phyloP scores from a whole-genome alignment of 1,140 invertebrate genomes.

The Chrysoperla carnea region DNA sequence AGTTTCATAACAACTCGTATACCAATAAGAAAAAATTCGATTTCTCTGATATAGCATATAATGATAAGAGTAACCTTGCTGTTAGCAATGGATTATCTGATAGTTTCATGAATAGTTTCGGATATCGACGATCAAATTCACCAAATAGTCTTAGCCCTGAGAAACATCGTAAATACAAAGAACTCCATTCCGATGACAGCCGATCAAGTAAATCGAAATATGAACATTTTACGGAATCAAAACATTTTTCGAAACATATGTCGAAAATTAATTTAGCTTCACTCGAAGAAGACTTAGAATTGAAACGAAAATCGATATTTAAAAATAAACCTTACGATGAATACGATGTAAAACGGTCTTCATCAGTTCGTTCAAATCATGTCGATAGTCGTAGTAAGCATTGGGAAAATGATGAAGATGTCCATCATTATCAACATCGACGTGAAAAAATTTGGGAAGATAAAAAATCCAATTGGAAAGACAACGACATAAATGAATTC shows the following conservation, averaged over 20 bases:
- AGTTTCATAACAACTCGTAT: not conserved
- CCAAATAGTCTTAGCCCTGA: too few species aligned
- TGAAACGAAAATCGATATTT: too few species aligned
- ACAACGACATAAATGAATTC: not conserved
- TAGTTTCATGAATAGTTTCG: not conserved
- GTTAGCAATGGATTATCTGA: not conserved
- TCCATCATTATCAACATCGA: not conserved
- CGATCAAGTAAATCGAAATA: too few species aligned
- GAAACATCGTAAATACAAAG: too few species aligned
- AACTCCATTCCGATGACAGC: too few species aligned
- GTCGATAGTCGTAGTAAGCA: not conserved
- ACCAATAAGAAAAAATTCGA: not conserved
- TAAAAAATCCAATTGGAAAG: not conserved
- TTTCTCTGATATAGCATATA: not conserved
- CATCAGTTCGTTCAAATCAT: not conserved
- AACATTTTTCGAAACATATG: too few species aligned
- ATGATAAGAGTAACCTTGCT: not conserved
- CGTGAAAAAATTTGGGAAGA: not conserved
- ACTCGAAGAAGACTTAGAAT: too few species aligned
- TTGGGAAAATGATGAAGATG: not conserved
- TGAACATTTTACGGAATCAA: too few species aligned
- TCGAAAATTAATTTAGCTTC: too few species aligned
- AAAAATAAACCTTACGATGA: not conserved
- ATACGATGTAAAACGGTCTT: not conserved
- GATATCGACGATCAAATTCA: too few species aligned